Percentiles rank a stretch among this genome's conserved stretches.
Conservation (phyloP, 92 coral and sea anemone genomes). For the Epizoanthus scotinus region DNA sequence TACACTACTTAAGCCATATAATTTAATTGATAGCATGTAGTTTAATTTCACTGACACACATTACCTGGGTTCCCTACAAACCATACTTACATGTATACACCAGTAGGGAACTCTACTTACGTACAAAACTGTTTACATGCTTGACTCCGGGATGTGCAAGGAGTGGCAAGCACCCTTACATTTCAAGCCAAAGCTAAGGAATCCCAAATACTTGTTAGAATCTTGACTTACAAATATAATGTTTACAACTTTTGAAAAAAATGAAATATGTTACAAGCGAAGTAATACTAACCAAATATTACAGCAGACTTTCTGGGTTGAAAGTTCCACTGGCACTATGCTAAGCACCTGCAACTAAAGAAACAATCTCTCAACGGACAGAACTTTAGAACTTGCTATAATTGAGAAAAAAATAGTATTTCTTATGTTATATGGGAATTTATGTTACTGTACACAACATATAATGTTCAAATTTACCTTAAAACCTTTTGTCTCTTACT, state of each 20-base stretch:
- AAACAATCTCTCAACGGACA: slow-evolving; percentile 29
- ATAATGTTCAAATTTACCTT: not conserved
- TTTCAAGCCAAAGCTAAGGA: slow-evolving; percentile 58
- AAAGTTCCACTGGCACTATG: slow-evolving; percentile 22
- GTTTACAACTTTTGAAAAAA: not conserved
- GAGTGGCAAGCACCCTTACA: slow-evolving; percentile 95
- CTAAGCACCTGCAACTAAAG: slow-evolving; percentile 63
- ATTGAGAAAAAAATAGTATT: not conserved
- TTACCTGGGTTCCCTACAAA: slow-evolving; percentile 87
- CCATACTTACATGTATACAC: slow-evolving; percentile 72
- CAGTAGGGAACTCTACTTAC: slow-evolving; percentile 72
- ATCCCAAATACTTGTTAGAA: slow-evolving; percentile 58
- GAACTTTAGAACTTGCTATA: not conserved
- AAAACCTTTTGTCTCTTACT: not conserved
- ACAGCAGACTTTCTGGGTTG: slow-evolving; percentile 20
- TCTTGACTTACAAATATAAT: not conserved
- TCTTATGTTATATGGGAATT: not conserved
- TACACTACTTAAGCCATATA: not conserved
- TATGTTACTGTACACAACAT: not conserved
- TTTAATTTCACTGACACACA: not conserved
- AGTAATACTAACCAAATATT: slow-evolving; percentile 64
- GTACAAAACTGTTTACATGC: slow-evolving; percentile 71
- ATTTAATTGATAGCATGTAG: not conserved
- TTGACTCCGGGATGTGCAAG: slow-evolving; percentile 99
- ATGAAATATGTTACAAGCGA: not conserved